Base-by-base conservation (phyloP, 2,888 invertebrate genomes). In the Autographa gamma region DNA sequence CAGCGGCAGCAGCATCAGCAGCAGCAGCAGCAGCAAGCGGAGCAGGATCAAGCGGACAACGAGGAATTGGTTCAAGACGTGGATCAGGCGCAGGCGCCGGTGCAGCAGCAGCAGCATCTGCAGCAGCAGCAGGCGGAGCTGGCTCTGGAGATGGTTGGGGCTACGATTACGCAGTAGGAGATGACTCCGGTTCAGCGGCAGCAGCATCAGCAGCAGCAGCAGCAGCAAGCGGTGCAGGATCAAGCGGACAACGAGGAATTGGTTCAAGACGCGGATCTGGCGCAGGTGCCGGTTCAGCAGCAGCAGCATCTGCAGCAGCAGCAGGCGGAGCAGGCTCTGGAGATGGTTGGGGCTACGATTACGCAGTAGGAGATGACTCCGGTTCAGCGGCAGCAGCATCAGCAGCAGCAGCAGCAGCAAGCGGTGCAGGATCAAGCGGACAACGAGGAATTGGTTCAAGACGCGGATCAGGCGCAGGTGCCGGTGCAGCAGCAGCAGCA, bases 291-390 rank as follows among this genome's bases (percentile, higher is more conserved):
- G 7, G 32, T 32, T 32, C 59, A 60, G 18, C 74, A 38, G 63
- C 60, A 11, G 76, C 63, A 56, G 56, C 72, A 32, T 69, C 71
- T 48, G 66, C 69, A 54, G 73, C 66, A 13, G 48, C 71, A 5
- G 65, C 25, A n/a, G 38, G 56, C 9, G 67, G 67, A 6, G 18
- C 76, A 8, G n/a, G 13, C 9, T 2, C 16, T 0, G 38, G 1
- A 14, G 16, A 34, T 6, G 31, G 59, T 34, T 34, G 54, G 60
- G 7, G n/a, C 32, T 32, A 32, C 32, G 32, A 32, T 32, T 6
- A 6, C 7, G 32, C 7, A 8, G 54, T 34, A 25, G 9, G 34
- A 19, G 16, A 8, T 8, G 60, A 52, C 43, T 14, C 43, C 2
- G 43, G 3, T 2, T 1, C 43, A 14, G 43, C 14, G 14, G 43